Evolutionary conservation across 2,888 invertebrate genomes (phyloP), one percentile per base, ranked within the genome.

Genomic region (Mellilla xanthometata): DNA sequence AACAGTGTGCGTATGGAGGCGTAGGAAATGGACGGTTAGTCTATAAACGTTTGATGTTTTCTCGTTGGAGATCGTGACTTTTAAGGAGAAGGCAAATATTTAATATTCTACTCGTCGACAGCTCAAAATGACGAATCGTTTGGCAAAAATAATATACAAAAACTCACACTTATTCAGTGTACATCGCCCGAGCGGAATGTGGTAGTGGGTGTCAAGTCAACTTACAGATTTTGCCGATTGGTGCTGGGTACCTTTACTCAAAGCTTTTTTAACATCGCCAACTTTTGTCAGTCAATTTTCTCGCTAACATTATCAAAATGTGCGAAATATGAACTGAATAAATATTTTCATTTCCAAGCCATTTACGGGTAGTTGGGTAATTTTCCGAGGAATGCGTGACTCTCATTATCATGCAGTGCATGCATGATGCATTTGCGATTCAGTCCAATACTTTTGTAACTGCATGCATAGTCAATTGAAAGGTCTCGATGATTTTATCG

Each of bases 11-110:
- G 24, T 24, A 24, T n/a, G 28, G 19, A 38, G 47, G 41, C 38
- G 47, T 36, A 32, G 2, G 26, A 41, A 39, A 35, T 35, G 39
- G 36, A 13, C 8, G 9, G 22, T 23, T 6, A 27, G 9, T 30
- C 26, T 39, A 38, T 39, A 29, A 27, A 27, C 11, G 12, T 12
- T 12, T 19, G 23, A 2, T 15, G 24, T 27, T 13, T 28, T 32
- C 12, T 22, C 23, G 29, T 23, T 31, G 32, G 22, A 33, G 24
- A 26, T 32, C 26, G 52, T 40, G 46, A 43, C 29, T 43, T 44
- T 56, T 42, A 53, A 63, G 56, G 41, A 58, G 46, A 53, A 35
- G 50, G 58, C 56, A 67, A 76, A 83, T 78, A 82, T 82, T 82
- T 74, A 72, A 71, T 58, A 72, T 72, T 58, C 47, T 51, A 58